Evolutionary conservation across 2,113 vertebrate species (phyloP), one percentile per base, ranked within the genome.

Genomic region (Upupa epops): DNA sequence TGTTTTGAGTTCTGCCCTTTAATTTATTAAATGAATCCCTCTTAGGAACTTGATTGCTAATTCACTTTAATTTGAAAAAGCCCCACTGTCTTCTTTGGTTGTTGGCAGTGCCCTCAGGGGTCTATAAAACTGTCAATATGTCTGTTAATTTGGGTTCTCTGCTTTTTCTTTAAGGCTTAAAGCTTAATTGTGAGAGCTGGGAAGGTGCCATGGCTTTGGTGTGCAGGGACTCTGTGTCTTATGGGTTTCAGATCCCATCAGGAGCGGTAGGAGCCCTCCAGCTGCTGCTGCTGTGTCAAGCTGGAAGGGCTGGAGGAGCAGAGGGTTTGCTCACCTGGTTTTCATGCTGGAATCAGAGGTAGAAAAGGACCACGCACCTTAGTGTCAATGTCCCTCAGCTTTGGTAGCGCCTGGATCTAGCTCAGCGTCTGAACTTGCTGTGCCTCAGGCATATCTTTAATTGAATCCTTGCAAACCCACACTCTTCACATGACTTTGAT

Each of bases 401-500:
- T 95, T 95, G 92, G 89, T 86, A 5, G 81, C 78, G 81, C 90
- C 92, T 95, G 81, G 74, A 96, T 95, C 74, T 86, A 85, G 92
- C 93, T 94, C 95, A 93, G 71, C 74, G 93, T 96, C 89, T 95
- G 66, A 89, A 92, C 84, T 92, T 92, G 34, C 71, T 92, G 78
- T 96, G 93, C 95, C 89, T 94, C 80, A 63, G 89, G 95, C 93
- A 93, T 69, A 63, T 84, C 56, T 87, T 59, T 96, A 96, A 96
- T 94, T 96, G 81, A 96, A 95, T 87, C 92, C 96, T 94, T 93
- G 78, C 86, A 90, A 95, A 94, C 55, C 86, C 92, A 95, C 90
- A 93, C 83, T 80, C 85, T 96, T 96, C 91, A 63, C 89, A 92
- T 90, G 86, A 89, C 95, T 96, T 95, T 94, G 93, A 96, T 96